Percentiles rank a stretch among this genome's conserved stretches.
Evolutionary conservation across 2,888 invertebrate species (phyloP).

Genomic region (Parnassius smintheus): DNA sequence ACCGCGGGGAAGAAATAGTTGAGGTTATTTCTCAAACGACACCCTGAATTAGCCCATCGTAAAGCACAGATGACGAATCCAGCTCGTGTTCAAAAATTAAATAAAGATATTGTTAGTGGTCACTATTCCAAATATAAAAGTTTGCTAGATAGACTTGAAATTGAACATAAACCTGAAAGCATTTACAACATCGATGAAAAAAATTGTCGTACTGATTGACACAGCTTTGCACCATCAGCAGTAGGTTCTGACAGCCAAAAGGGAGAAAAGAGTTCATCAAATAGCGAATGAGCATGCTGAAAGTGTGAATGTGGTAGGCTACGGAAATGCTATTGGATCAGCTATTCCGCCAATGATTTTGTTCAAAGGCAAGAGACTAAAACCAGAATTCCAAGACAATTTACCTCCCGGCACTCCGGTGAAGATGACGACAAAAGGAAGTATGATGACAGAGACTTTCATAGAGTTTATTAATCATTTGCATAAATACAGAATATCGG

Average conservation of each 20-base stretch:
- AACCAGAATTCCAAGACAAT: too few relatives aligned
- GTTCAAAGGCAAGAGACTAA: slow-evolving; percentile 1
- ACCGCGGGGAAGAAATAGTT: too few relatives aligned
- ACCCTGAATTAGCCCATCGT: too few relatives aligned
- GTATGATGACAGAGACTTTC: too few relatives aligned
- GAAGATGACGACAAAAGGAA: too few relatives aligned
- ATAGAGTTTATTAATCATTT: too few relatives aligned
- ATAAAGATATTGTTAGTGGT: slow-evolving; percentile 33
- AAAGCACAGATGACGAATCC: too few relatives aligned
- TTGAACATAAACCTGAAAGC: slow-evolving; percentile 32
- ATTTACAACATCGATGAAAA: slow-evolving; percentile 33
- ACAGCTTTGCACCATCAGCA: slow-evolving; percentile 30
- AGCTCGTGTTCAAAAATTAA: slow-evolving; percentile 31
- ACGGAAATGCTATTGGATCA: slow-evolving; percentile 1
- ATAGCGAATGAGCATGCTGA: slow-evolving; percentile 19
- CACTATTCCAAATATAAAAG: slow-evolving; percentile 32
- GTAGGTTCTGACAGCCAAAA: slow-evolving; percentile 26
- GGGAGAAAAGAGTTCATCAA: slow-evolving; percentile 27
- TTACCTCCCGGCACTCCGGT: too few relatives aligned
- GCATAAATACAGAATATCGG: too few relatives aligned
- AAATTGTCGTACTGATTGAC: slow-evolving; percentile 19
- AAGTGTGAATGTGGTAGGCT: slow-evolving; percentile 12
- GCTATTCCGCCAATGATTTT: neutral
- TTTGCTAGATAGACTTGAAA: slow-evolving; percentile 29
- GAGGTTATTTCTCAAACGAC: too few relatives aligned